Evolutionary conservation across 2,888 invertebrate species (phyloP).

Genomic region (Empis livida): DNA sequence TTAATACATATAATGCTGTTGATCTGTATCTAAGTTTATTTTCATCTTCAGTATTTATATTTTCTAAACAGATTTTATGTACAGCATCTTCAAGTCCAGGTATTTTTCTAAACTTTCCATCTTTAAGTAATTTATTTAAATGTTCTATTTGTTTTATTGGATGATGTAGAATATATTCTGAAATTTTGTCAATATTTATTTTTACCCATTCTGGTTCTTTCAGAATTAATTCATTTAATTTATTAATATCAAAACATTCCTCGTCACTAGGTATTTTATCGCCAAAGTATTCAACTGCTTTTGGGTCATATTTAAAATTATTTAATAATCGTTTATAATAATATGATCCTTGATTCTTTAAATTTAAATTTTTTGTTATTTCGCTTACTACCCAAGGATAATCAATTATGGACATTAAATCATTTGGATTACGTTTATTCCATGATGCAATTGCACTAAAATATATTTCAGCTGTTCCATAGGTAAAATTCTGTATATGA

Average conservation of each 20-base stretch:
- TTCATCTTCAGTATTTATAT: too few relatives aligned
- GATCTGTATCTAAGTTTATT: too few relatives aligned
- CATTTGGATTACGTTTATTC: background rate
- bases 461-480: background rate
- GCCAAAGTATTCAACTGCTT: background rate
- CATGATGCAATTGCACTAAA: background rate
- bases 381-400: background rate
- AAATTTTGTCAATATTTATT: background rate
- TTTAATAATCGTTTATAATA: background rate
- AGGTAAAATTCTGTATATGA: background rate
- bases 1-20: too few relatives aligned
- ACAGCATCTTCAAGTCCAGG: background rate
- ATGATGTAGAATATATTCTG: background rate
- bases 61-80: too few relatives aligned
- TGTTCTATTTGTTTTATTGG: background rate
- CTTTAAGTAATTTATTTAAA: background rate
- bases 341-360: background rate
- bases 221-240: background rate
- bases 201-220: background rate
- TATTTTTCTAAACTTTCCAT: background rate
- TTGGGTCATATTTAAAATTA: background rate
- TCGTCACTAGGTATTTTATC: background rate
- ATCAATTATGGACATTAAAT: background rate
- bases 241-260: background rate
- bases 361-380: background rate